phyloP scores from a whole-genome alignment of 2,888 invertebrate species.

The Baronia brevicornis region DNA sequence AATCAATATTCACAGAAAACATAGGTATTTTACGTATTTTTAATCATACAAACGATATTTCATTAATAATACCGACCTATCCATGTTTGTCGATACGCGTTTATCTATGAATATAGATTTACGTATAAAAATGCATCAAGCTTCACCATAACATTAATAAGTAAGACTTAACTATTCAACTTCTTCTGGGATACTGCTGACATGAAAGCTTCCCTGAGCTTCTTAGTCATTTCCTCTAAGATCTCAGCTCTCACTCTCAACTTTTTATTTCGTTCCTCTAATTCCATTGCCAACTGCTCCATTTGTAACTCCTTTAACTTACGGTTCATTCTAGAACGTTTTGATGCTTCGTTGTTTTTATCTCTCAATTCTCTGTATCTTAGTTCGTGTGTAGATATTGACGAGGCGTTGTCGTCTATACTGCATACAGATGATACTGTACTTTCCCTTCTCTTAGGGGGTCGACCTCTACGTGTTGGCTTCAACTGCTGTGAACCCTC shows the following conservation, averaged over 20 bases:
- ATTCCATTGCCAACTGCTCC: slow-evolving; percentile 65
- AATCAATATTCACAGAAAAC: slow-evolving; percentile 13
- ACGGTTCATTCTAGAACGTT: slow-evolving; percentile 82
- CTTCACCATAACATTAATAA: slow-evolving; percentile 1
- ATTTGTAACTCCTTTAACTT: slow-evolving; percentile 76
- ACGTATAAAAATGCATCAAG: slow-evolving; percentile 15
- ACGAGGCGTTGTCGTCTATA: slow-evolving; percentile 55
- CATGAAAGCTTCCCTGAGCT: slow-evolving; percentile 79
- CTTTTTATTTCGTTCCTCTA: slow-evolving; percentile 78
- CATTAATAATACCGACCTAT: no score
- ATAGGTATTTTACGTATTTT: slow-evolving; percentile 5
- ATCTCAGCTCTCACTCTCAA: slow-evolving; percentile 79
- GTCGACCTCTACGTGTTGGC: slow-evolving; percentile 68
- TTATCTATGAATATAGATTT: slow-evolving; percentile 33
- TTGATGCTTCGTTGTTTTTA: slow-evolving; percentile 87
- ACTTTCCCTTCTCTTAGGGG: slow-evolving; percentile 70
- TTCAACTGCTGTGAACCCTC: slow-evolving; percentile 54
- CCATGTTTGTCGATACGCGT: slow-evolving; percentile 19
- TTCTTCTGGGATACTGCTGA: slow-evolving; percentile 77
- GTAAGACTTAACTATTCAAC: slow-evolving; percentile 20
- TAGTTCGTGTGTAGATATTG: slow-evolving; percentile 54
- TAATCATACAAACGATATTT: no score
- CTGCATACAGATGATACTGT: slow-evolving; percentile 61
- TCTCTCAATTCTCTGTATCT: slow-evolving; percentile 82
- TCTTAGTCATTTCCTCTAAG: slow-evolving; percentile 80